A percentile compares a stretch with the other conserved stretches of the same genome.
Conservation (phyloP, 2,797 vertebrate species). For the Ammospiza maritima region DNA sequence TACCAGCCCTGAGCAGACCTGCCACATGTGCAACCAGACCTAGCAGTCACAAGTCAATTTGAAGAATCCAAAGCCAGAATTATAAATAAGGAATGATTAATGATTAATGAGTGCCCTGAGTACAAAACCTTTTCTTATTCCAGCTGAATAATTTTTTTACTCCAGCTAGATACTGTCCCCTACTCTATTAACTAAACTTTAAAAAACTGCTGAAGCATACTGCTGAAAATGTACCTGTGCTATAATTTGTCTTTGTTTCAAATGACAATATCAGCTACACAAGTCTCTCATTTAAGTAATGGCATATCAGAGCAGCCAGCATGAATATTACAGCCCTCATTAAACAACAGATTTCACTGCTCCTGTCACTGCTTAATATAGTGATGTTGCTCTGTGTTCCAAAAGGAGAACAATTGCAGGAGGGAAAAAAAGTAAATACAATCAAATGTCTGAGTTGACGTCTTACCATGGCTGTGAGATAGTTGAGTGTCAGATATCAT, state of each 20-base stretch:
- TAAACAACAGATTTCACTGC: not conserved
- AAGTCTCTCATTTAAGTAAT: not conserved
- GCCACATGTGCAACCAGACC: not conserved
- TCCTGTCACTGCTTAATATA: not conserved
- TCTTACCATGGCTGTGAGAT: not conserved
- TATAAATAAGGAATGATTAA: not conserved
- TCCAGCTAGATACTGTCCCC: not conserved
- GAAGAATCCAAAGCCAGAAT: not conserved
- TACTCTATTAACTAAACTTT: not conserved
- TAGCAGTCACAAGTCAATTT: not conserved
- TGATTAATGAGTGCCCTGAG: not conserved
- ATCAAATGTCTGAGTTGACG: not conserved
- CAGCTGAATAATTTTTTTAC: not conserved
- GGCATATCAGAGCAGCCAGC: not conserved
- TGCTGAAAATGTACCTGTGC: not conserved
- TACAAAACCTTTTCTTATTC: not conserved
- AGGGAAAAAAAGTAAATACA: not conserved
- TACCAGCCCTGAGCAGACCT: not conserved
- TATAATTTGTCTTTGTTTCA: not conserved
- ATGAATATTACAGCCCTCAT: not conserved
- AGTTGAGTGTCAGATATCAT: not conserved
- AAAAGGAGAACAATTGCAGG: not conserved
- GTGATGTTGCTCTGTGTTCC: not conserved
- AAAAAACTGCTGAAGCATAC: not conserved
- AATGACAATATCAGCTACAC: not conserved